Evolutionary conservation across 2,797 vertebrate genomes (phyloP), one percentile per base, ranked within the genome.

Genomic region (Clarias laeviceps): DNA sequence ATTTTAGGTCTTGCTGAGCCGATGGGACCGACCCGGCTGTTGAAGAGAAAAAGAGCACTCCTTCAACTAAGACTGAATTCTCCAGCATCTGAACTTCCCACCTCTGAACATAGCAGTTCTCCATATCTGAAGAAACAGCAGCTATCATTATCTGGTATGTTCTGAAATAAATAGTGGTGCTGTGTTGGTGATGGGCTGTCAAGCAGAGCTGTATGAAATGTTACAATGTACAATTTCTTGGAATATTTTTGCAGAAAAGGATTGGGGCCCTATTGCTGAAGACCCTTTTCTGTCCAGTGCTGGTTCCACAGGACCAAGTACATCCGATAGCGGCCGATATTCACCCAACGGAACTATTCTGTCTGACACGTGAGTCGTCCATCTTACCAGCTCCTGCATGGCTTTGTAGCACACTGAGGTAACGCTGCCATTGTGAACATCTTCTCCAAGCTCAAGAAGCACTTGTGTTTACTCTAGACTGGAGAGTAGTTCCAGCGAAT

Each of bases 311-410:
- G 88, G 88, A 69, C 85, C 78, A 27, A 79, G 89, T 77, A 93
- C 89, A 86, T 94, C 93, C 0, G 95, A 96, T 90, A 96, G 96
- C 9, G 95, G 95, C 5, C 70, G 91, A 68, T 94, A 93, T 82
- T 96, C 96, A 12, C 94, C 94, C 0, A 89, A 87, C 11, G 85
- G 89, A 74, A 90, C 90, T 12, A 85, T 83, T 59, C 32, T 78
- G 3, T 14, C 68, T 64, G 87, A 87, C 70, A 80, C 57, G 86
- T 89, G 65, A 90, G 86, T 84, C 24, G 50, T 82, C 11, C 56
- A 17, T 61, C 57, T 37, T 3, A 11, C 8, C 37, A 45, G 24
- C 8, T n/a, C 34, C 14, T 37, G 9, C 9, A 59, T 34, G 32
- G 5, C n/a, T 37, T n/a, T 62, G 24, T 64, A 14, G 24, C 57